These are phyloP conservation scores for Falco cherrug DNA, from an alignment of 2,797 vertebrate genomes.

Conservation along the genomic window DNA sequence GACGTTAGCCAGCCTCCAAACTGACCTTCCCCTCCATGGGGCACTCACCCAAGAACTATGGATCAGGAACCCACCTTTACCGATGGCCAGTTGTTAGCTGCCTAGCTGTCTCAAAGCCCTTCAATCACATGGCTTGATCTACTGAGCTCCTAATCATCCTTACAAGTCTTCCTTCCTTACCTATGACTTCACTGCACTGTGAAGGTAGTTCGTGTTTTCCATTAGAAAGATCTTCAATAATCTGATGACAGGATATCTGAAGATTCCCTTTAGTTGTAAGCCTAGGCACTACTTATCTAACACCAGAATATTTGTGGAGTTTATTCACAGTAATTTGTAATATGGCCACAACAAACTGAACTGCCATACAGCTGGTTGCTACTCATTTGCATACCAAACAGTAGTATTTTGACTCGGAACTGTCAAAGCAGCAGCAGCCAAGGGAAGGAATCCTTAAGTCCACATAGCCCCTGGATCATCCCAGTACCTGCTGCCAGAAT, in stretches of 20 bases:
- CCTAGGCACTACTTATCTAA: not conserved
- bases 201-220: not conserved
- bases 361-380: not conserved
- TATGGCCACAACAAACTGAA: not conserved
- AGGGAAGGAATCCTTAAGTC: not conserved
- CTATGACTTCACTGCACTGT: not conserved
- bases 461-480: not conserved
- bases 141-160: not conserved
- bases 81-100: not conserved
- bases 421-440: not conserved
- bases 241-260: not conserved
- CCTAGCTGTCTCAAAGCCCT: not conserved
- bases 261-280: not conserved
- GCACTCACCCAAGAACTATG: fast-evolving
- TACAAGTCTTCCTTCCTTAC: not conserved
- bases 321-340: not conserved
- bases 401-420: not conserved
- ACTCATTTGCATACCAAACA: not conserved
- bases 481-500: not conserved
- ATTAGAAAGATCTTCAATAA: not conserved
- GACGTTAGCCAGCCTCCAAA: not conserved
- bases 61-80: not conserved
- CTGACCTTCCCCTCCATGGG: not conserved
- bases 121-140: not conserved
- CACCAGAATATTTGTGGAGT: not conserved